These are phyloP conservation scores for Trachelus stipa DNA, from an alignment of 2,888 invertebrate genomes.

Conservation along the genomic window DNA sequence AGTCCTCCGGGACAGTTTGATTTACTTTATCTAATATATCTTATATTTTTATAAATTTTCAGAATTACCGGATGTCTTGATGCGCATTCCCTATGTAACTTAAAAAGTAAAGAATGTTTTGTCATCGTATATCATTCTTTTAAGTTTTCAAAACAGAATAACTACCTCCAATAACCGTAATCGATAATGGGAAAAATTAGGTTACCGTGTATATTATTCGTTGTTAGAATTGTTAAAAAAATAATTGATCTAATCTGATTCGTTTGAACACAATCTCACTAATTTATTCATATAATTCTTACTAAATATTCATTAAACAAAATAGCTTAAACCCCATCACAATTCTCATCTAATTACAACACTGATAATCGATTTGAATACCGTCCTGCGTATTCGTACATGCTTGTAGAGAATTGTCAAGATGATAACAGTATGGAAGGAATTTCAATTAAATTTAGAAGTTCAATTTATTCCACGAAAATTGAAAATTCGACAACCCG, in stretches of 20 bases:
- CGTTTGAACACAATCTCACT: neutral
- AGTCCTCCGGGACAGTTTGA: neutral
- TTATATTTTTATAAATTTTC: no score
- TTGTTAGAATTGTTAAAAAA: neutral
- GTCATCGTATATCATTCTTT: neutral
- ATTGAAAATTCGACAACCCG: neutral
- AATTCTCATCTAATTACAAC: neutral
- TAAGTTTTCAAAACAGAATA: no score
- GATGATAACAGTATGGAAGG: neutral
- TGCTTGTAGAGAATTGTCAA: neutral
- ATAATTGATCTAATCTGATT: neutral
- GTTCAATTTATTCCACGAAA: neutral
- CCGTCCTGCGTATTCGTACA: neutral
- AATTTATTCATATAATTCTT: neutral
- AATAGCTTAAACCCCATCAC: neutral
- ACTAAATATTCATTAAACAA: neutral
- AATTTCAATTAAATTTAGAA: neutral
- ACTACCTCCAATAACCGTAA: no score
- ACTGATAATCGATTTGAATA: neutral
- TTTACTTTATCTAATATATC: neutral
- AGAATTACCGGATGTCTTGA: neutral
- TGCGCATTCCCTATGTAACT: neutral
- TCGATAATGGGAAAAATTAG: no score
- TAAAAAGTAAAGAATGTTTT: neutral
- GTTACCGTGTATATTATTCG: neutral